phyloP scores from a whole-genome alignment of 2,113 vertebrate genomes.

The Tragelaphus imberbis region DNA sequence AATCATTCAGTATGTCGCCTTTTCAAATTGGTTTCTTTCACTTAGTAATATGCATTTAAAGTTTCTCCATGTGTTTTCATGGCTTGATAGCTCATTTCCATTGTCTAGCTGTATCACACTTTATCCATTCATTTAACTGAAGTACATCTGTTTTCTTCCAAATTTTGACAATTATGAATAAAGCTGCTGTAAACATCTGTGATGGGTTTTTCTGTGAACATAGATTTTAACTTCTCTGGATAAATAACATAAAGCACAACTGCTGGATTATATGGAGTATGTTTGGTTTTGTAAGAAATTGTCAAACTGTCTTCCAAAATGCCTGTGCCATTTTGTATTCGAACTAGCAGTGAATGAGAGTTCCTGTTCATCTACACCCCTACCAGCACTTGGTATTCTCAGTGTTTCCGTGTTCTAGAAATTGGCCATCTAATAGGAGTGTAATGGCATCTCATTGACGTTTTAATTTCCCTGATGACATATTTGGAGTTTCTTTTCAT shows the following conservation, averaged over 20 bases:
- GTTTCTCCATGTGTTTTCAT: not conserved
- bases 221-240: not conserved
- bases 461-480: not conserved
- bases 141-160: not conserved
- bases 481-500: not conserved
- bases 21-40: not conserved
- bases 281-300: not conserved
- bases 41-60: not conserved
- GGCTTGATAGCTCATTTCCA: not conserved
- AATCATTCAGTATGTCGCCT: not conserved
- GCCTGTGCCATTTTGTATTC: not conserved
- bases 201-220: not conserved
- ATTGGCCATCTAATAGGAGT: not conserved
- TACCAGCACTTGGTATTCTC: not conserved
- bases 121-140: not conserved
- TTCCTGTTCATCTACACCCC: not conserved
- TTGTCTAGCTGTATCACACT: not conserved
- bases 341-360: not conserved
- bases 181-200: not conserved
- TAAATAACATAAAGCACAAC: not conserved
- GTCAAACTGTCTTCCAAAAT: not conserved
- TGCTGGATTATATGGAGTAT: not conserved
- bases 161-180: not conserved
- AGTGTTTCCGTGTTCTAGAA: not conserved
- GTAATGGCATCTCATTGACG: not conserved